Evolutionary conservation across 2,113 vertebrate genomes (phyloP), one percentile per base, ranked within the genome.

Genomic region (Cyprinodon variegatus): DNA sequence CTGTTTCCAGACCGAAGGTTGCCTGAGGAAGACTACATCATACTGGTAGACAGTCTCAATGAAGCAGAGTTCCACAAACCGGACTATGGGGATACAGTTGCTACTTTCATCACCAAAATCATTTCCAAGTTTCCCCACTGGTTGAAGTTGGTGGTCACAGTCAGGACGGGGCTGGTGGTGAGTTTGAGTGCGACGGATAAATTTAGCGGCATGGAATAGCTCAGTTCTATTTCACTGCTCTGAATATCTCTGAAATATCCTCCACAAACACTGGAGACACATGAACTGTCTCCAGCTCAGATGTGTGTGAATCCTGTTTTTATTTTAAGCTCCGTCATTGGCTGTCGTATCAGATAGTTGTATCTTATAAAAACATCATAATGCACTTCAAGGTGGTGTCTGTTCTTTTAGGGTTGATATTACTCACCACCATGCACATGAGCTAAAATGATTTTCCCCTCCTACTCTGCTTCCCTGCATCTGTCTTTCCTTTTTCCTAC

Each of bases 21-120:
- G 75, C 95, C 96, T 64, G 97, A 98, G 74, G 97, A 99, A 67
- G 96, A 99, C 83, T 98, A 96, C 81, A 94, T 99, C 71, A 96
- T 99, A 90, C 92, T 99, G 92, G 93, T 99, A 48, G 98, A 99
- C 86, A 96, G 97, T 71, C 95, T 99, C 89, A 99, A 99, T 70
- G 98, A 99, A 88, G 98, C 98, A 60, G 98, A 99, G 84, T 99
- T 99, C 88, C 98, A 99, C 84, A 99, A 99, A 66, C 98, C 98
- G 39, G 98, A 99, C 92, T 98, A 99, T 53, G 98, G 98, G 53
- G 97, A 99, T 88, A 99, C 98, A 0, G 95, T 99, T 66, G 95
- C 97, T 67, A 96, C 97, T 15, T 99, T 99, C 91, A 94, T 99
- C 83, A 89, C 94, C 80, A 99, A 95, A 88, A 94, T 99, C 70